Evolutionary conservation across 2,797 vertebrate genomes (phyloP), one percentile per base, ranked within the genome.

Genomic region (Gymnothorax javanicus): DNA sequence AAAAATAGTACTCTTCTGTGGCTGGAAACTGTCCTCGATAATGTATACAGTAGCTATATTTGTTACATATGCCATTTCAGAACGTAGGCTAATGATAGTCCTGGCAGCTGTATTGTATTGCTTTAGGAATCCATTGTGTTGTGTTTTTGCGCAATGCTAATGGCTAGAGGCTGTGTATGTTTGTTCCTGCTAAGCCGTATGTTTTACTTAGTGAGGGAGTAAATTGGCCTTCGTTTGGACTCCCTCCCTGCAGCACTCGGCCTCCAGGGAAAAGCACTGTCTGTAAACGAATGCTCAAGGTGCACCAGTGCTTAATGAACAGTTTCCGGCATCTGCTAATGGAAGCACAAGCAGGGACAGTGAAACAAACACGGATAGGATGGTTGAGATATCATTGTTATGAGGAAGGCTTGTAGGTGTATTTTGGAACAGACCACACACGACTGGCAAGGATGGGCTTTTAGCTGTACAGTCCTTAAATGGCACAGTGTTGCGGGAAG

Each of bases 281-380:
- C 77, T 81, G 50, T 81, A 81, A 56, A 81, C n/a, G 17, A 81
- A 56, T 25, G 77, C 77, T 81, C 77, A 81, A 81, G 77, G 77
- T 56, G 52, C 77, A 17, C 77, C 77, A 11, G 20, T 81, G 50
- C 77, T 81, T 81, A 56, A 81, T 81, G 50, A 81, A 81, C 33
- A 52, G 77, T 81, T 56, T 20, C 15, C 52, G n/a, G 50, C 25
- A 3, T 81, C 50, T 56, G 17, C 77, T 56, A 17, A 81, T 54
- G 50, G 77, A 33, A 56, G 50, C 20, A 25, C 52, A 8, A 15
- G 52, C 23, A 25, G 77, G 20, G 50, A n/a, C 25, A 69, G 20
- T 25, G 64, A 11, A 69, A 25, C 9, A 11, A 69, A 25, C 9
- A 25, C 6, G 64, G 23, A 69, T 69, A 25, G 64, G 23, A 5